Evolutionary conservation across 2,888 invertebrate genomes (phyloP).

Genomic region (Lycia hirtaria): DNA sequence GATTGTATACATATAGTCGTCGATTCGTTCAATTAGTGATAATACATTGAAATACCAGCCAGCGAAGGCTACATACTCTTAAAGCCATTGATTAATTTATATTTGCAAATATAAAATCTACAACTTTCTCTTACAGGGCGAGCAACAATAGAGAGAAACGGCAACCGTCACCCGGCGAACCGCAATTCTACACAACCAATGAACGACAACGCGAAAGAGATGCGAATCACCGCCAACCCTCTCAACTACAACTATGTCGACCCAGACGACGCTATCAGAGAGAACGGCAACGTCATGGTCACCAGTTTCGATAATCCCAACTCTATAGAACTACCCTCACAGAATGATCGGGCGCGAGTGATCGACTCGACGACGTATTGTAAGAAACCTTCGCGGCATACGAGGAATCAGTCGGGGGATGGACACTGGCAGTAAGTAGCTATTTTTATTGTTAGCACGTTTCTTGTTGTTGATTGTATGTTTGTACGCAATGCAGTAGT

Average conservation of each 20-base stretch:
- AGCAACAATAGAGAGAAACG: slow-evolving; percentile 86
- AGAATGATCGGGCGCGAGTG: slow-evolving; percentile 66
- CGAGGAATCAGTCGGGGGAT: slow-evolving; percentile 72
- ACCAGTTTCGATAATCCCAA: slow-evolving; percentile 91
- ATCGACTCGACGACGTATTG: slow-evolving; percentile 90
- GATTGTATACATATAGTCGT: too few relatives aligned
- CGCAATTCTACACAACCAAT: slow-evolving; percentile 66
- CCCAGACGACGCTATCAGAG: slow-evolving; percentile 86
- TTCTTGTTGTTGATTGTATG: neutral
- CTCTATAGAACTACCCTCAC: slow-evolving; percentile 88
- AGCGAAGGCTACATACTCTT: too few relatives aligned
- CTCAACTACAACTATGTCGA: slow-evolving; percentile 89
- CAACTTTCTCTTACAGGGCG: slow-evolving; percentile 67
- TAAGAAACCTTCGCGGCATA: slow-evolving; percentile 83
- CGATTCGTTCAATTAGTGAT: too few relatives aligned
- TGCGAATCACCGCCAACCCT: slow-evolving; percentile 92
- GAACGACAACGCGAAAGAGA: slow-evolving; percentile 81
- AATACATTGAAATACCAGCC: too few relatives aligned
- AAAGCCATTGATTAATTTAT: too few relatives aligned
- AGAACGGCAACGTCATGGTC: slow-evolving; percentile 82
- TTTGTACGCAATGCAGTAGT: neutral
- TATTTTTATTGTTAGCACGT: slow-evolving; percentile 27
- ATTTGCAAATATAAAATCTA: too few relatives aligned
- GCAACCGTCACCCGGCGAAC: slow-evolving; percentile 75
- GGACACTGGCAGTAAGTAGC: slow-evolving; percentile 82